Evolutionary conservation across 1,140 invertebrate species (phyloP), one percentile per base, ranked within the genome.

Genomic region (Heliothis subflexa): DNA sequence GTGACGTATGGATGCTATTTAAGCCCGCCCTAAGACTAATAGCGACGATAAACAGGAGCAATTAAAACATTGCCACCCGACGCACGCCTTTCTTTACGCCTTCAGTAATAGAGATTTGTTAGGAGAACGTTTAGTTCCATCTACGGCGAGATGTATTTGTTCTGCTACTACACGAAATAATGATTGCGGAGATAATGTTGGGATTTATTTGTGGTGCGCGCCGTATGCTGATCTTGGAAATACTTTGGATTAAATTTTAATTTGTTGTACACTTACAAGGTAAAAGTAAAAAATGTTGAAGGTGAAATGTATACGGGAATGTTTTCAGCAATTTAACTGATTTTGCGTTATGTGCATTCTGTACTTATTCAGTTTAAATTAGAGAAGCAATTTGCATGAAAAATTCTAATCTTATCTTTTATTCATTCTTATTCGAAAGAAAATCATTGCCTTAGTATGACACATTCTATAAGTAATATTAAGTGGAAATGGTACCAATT

Each of bases 1-100:
- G 91, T 93, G 91, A 94, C 91, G 91, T 94, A 93, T 88, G 91
- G 84, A 83, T 84, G 91, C 91, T 92, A 92, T 92, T 93, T 93
- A 92, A 91, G 87, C 85, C 85, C 80, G 85, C 88, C 89, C 89
- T 87, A 86, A 93, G 93, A 94, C 86, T 88, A 91, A 94, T 93
- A 83, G 89, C 79, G 55, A 83, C 87, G 89, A 93, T 94, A 94
- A 94, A 93, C 91, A 91, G 83, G 86, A 84, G 86, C 91, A 94
- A 94, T 93, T 93, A 93, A 94, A 94, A 87, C 91, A 94, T 93
- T 92, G 93, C 90, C 82, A 93, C 85, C 85, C 91, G 91, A 93
- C 91, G 90, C 91, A 91, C 90, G 93, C 88, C 83, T 92, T 91
- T 93, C 91, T 92, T 92, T 92, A 85, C 91, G 88, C 91, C 87